Percentiles rank a stretch among this genome's conserved stretches.
These are phyloP conservation scores for Indicator maculatus DNA, from an alignment of 2,113 vertebrate genomes.

Conservation along the genomic window DNA sequence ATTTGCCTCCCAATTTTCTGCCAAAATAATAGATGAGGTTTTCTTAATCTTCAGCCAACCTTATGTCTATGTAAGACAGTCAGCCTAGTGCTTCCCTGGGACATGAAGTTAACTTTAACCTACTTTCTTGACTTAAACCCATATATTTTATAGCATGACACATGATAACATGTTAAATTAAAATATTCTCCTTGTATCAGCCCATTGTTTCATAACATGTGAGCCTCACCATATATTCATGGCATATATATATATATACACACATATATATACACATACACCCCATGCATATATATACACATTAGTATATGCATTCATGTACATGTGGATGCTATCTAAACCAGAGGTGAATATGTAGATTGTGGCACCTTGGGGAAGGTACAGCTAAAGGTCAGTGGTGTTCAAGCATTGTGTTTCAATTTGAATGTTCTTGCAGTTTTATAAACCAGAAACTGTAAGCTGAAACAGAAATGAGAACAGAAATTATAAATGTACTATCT, in stretches of 20 bases:
- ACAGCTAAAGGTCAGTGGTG: not conserved
- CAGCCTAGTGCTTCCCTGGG: not conserved
- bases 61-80: not conserved
- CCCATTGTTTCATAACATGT: not conserved
- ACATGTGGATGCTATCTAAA: not conserved
- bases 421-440: not conserved
- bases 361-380: not conserved
- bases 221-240: not conserved
- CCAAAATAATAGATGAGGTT: conserved; percentile 4
- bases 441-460: not conserved
- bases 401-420: not conserved
- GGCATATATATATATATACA: accelerated
- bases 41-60: not conserved
- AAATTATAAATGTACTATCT: not conserved
- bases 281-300: too few relatives aligned
- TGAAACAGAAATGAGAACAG: not conserved
- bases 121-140: not conserved
- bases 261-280: too few relatives aligned
- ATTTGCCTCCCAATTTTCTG: conserved; percentile 18
- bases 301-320: not conserved
- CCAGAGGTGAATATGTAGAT: not conserved
- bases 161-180: not conserved
- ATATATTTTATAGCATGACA: not conserved
- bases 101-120: not conserved
- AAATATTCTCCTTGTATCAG: not conserved